These are phyloP conservation scores for Chionodraco myersi DNA, from an alignment of 2,113 vertebrate species.

Conservation along the genomic window DNA sequence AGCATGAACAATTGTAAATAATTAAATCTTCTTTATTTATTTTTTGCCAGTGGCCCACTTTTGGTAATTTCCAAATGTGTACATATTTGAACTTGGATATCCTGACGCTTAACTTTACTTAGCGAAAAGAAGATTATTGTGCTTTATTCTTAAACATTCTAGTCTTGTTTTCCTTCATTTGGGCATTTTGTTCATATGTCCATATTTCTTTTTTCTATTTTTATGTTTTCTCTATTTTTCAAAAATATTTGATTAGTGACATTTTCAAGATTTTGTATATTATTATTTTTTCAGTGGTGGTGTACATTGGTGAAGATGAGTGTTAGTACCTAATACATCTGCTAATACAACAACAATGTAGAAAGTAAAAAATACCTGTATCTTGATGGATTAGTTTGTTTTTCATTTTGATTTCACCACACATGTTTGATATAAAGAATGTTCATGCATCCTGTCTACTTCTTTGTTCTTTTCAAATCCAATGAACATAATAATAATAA, in stretches of 20 bases:
- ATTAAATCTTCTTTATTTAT: neutral
- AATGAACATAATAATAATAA: too few relatives aligned
- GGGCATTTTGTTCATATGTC: too few relatives aligned
- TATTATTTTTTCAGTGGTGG: neutral
- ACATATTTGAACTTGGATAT: too few relatives aligned
- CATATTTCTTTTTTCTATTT: neutral
- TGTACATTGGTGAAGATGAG: neutral
- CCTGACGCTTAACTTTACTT: too few relatives aligned
- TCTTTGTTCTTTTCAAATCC: neutral
- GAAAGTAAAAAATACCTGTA: neutral
- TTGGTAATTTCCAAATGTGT: too few relatives aligned
- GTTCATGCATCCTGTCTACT: neutral
- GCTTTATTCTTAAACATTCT: neutral
- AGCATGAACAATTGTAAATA: neutral
- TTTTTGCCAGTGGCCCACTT: neutral
- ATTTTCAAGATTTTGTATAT: neutral
- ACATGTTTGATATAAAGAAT: constrained; percentile 8
- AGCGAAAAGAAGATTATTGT: neutral
- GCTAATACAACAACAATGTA: too few relatives aligned
- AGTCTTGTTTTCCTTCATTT: too few relatives aligned
- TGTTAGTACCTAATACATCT: neutral
- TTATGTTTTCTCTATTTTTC: neutral
- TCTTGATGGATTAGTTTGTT: neutral
- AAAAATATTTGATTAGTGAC: neutral
- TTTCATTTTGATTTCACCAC: neutral